Conservation (phyloP, 1,140 invertebrate genomes). For the Drosophila tristis region DNA sequence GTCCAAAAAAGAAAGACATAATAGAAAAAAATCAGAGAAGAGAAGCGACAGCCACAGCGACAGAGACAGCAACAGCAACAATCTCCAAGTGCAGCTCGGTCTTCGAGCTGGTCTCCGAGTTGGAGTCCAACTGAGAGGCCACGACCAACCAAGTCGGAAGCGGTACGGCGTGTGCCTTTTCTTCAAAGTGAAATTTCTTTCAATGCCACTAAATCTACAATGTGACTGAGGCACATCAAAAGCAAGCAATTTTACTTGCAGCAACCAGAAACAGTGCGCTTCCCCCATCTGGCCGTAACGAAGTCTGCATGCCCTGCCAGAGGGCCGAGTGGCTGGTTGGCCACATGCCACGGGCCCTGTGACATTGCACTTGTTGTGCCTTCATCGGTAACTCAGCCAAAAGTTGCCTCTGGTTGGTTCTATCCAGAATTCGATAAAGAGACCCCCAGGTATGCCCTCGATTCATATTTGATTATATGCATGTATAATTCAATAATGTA, state of each 20-base stretch:
- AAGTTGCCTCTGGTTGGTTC: too few species aligned
- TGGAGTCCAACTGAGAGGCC: background rate
- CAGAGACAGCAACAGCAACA: background rate
- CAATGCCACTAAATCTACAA: slow-evolving; percentile 70
- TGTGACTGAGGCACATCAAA: slow-evolving; percentile 46
- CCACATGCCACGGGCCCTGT: too few species aligned
- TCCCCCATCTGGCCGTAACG: background rate
- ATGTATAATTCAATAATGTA: too few species aligned
- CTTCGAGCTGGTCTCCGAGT: slow-evolving; percentile 27
- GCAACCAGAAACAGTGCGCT: slow-evolving; percentile 4
- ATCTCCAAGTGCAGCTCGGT: too few species aligned
- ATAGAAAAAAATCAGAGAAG: slow-evolving; percentile 40
- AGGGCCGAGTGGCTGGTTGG: background rate
- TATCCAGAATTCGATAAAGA: too few species aligned
- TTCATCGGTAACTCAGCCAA: too few species aligned
- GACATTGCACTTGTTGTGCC: background rate
- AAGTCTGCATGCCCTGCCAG: slow-evolving; percentile 6
- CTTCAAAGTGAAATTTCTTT: slow-evolving; percentile 73
- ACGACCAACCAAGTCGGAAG: slow-evolving; percentile 35
- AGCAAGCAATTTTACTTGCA: slow-evolving; percentile 39
- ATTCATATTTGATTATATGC: too few species aligned
- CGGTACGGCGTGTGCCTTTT: slow-evolving; percentile 61
- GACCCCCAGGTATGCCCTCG: too few species aligned
- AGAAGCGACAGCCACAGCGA: slow-evolving; percentile 25
- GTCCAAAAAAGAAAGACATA: slow-evolving; percentile 37